A percentile compares a stretch with the other conserved stretches of the same genome.
These are phyloP conservation scores for Phaedon cochleariae DNA, from an alignment of 2,888 invertebrate species.

Conservation along the genomic window DNA sequence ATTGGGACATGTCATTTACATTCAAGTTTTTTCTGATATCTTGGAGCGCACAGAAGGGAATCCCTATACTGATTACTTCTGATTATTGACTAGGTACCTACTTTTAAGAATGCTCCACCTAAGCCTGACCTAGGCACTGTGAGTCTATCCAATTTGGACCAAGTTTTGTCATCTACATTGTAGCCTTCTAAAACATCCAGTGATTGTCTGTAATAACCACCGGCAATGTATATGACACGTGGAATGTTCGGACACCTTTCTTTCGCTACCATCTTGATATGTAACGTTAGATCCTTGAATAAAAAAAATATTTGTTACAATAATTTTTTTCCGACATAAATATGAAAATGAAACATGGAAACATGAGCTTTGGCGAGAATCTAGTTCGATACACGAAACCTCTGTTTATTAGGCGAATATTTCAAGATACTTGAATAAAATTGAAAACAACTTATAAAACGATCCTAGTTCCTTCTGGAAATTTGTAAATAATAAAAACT, in stretches of 20 bases:
- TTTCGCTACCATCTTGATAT: constrained; percentile 85
- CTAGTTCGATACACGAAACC: too few relatives aligned
- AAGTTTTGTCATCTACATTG: constrained; percentile 85
- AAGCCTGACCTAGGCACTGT: constrained; percentile 88
- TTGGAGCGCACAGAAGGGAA: too few relatives aligned
- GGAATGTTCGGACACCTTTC: constrained; percentile 89
- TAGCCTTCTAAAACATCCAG: constrained; percentile 88
- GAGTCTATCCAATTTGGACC: constrained; percentile 84
- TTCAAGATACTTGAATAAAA: too few relatives aligned
- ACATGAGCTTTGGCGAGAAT: too few relatives aligned
- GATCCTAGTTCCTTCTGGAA: too few relatives aligned
- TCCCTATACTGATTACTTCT: too few relatives aligned
- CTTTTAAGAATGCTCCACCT: constrained; percentile 85
- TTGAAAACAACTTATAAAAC: too few relatives aligned
- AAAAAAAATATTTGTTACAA: not conserved
- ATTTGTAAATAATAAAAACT: too few relatives aligned
- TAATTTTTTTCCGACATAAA: not conserved
- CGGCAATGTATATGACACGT: constrained; percentile 89
- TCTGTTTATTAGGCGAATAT: too few relatives aligned
- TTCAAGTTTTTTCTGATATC: too few relatives aligned
- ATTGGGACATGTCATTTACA: too few relatives aligned
- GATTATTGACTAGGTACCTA: too few relatives aligned
- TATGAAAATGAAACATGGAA: constrained; percentile 8
- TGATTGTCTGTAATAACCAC: constrained; percentile 88
- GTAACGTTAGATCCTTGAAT: constrained; percentile 81